Evolutionary conservation across 2,888 invertebrate species (phyloP).

Genomic region (Tipula lateralis): DNA sequence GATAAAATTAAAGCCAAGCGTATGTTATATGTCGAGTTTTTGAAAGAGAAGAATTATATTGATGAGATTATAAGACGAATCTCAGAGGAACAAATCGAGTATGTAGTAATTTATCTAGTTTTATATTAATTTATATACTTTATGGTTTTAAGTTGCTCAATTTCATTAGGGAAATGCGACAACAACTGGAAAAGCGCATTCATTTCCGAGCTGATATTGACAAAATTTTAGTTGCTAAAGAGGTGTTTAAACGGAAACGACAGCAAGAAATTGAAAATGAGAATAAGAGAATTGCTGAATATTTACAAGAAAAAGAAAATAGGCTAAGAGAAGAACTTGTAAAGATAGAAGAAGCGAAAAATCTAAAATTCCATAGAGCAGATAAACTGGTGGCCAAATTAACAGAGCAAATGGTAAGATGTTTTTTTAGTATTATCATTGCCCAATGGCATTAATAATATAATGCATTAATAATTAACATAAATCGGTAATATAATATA

Average conservation of each 20-base stretch:
- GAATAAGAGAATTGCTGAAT: conserved; percentile 46
- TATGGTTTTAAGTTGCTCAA: background rate
- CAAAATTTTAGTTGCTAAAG: conserved; percentile 47
- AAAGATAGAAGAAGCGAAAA: conserved; percentile 30
- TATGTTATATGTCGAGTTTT: conserved; percentile 49
- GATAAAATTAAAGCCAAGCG: conserved; percentile 46
- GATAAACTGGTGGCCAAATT: conserved; percentile 39
- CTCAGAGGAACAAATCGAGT: conserved; percentile 51
- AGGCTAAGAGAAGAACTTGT: conserved; percentile 40
- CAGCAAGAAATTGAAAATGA: conserved; percentile 47
- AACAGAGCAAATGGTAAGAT: conserved; percentile 39
- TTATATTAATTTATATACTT: conserved; percentile 27
- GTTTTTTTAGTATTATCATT: background rate
- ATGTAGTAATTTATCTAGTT: conserved; percentile 29
- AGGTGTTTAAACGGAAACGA: conserved; percentile 45
- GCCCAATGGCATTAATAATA: too few species aligned
- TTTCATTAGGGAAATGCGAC: conserved; percentile 42
- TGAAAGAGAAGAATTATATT: conserved; percentile 51
- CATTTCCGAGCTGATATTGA: conserved; percentile 49
- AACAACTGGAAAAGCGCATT: conserved; percentile 46
- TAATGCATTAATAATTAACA: too few species aligned
- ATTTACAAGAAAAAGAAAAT: conserved; percentile 44
- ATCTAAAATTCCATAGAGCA: conserved; percentile 36
- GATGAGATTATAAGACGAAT: conserved; percentile 52
- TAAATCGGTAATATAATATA: too few species aligned